Percentiles rank a stretch among this genome's conserved stretches.
These are phyloP conservation scores for Micoletzkya japonica DNA, from an alignment of 2,888 invertebrate genomes.

Conservation along the genomic window DNA sequence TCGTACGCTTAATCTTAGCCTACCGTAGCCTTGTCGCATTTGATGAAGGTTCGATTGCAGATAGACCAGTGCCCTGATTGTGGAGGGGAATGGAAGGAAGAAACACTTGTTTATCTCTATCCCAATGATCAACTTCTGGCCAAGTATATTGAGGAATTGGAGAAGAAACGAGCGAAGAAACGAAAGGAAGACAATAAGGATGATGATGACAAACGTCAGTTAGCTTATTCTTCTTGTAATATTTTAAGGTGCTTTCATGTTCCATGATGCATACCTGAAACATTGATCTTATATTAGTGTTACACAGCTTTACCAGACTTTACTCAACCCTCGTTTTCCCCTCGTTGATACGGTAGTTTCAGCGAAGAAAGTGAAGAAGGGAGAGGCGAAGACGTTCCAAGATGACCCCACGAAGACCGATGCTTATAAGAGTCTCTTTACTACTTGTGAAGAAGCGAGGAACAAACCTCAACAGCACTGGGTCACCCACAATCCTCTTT, in stretches of 20 bases:
- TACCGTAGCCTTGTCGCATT: too few species aligned
- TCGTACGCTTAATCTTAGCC: too few species aligned
- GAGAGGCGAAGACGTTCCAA: constrained; percentile 38
- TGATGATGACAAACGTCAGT: constrained; percentile 28
- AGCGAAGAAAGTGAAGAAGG: constrained; percentile 40
- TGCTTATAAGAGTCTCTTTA: constrained; percentile 92
- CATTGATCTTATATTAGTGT: neutral
- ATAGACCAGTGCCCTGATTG: constrained; percentile 52
- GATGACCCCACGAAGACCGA: constrained; percentile 84
- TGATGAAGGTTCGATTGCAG: too few species aligned
- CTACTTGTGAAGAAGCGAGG: constrained; percentile 82
- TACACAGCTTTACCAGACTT: too few species aligned
- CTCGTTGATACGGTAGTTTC: too few species aligned
- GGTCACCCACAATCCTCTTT: constrained; percentile 90
- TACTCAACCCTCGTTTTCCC: too few species aligned
- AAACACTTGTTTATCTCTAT: constrained; percentile 84
- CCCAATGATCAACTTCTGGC: constrained; percentile 74
- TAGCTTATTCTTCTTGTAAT: neutral
- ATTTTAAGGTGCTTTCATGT: neutral
- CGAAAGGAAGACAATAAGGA: constrained; percentile 17
- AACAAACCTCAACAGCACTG: constrained; percentile 89
- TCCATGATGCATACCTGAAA: neutral
- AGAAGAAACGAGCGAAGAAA: constrained; percentile 67
- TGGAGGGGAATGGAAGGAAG: constrained; percentile 67
- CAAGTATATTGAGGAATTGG: constrained; percentile 72